phyloP scores from a whole-genome alignment of 2,888 invertebrate genomes.

The Coenonympha glycerion region DNA sequence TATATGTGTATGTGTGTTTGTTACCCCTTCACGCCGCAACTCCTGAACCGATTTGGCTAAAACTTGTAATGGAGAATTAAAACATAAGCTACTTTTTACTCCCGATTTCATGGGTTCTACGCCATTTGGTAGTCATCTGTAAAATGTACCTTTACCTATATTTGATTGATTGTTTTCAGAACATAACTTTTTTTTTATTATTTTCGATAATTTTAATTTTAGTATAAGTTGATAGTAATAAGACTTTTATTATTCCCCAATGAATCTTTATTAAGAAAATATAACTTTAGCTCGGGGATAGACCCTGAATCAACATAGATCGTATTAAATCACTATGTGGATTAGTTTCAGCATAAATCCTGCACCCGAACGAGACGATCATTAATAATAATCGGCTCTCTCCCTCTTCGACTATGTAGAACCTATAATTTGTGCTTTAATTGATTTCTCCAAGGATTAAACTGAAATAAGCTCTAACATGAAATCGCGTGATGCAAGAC shows the following conservation, averaged over 20 bases:
- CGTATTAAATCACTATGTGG: conserved; percentile 17
- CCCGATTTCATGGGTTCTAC: too few species aligned
- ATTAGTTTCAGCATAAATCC: conserved; percentile 23
- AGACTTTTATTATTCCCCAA: background rate
- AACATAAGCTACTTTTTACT: too few species aligned
- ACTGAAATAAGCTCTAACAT: background rate
- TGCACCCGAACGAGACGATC: conserved; percentile 15
- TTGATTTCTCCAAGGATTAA: conserved; percentile 17
- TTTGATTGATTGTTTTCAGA: too few species aligned
- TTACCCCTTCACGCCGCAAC: too few species aligned
- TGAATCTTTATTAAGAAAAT: conserved; percentile 1
- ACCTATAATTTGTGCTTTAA: conserved; percentile 19
- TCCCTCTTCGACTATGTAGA: conserved; percentile 15
- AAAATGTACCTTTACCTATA: too few species aligned
- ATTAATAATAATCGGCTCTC: conserved; percentile 23
- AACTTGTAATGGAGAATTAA: too few species aligned
- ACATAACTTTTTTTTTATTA: too few species aligned
- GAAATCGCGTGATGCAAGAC: background rate
- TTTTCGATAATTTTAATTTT: too few species aligned
- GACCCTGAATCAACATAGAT: conserved; percentile 9
- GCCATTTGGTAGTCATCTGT: too few species aligned
- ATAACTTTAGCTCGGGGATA: background rate
- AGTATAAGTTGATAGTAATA: too few species aligned
- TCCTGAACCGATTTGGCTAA: too few species aligned
- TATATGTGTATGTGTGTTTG: too few species aligned